Evolutionary conservation across 2,888 invertebrate species (phyloP).

Genomic region (Synergus itoensis): DNA sequence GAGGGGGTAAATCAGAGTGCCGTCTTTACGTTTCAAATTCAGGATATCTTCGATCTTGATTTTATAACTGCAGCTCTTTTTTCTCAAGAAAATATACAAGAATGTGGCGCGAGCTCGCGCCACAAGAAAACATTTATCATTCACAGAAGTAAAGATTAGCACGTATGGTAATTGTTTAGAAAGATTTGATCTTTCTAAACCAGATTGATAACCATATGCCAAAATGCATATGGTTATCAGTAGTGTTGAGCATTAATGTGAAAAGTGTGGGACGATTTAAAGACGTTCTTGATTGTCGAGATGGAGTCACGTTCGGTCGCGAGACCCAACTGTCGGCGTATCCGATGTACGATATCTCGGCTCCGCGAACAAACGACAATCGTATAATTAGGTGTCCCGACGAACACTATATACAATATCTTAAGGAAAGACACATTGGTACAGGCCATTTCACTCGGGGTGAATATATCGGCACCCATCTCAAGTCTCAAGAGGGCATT

Average conservation of each 20-base stretch:
- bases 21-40: slow-evolving; percentile 10
- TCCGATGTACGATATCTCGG: slow-evolving; percentile 63
- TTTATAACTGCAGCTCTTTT: neutral
- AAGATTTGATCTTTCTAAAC: too few relatives aligned
- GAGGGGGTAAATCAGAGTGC: slow-evolving; percentile 45
- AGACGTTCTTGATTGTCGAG: slow-evolving; percentile 39
- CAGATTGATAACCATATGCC: too few relatives aligned
- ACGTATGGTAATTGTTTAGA: too few relatives aligned
- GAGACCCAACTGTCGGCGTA: slow-evolving; percentile 63
- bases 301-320: slow-evolving; percentile 56
- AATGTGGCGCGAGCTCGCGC: too few relatives aligned
- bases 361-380: slow-evolving; percentile 73
- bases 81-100: too few relatives aligned
- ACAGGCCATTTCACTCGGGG: slow-evolving; percentile 54
- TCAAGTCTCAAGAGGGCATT: slow-evolving; percentile 37
- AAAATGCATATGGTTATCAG: too few relatives aligned
- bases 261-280: neutral
- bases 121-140: too few relatives aligned
- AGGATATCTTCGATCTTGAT: slow-evolving; percentile 22
- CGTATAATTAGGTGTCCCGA: slow-evolving; percentile 76
- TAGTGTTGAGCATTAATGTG: neutral
- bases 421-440: slow-evolving; percentile 67
- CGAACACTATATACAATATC: slow-evolving; percentile 68
- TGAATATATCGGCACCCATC: slow-evolving; percentile 49
- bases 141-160: too few relatives aligned